A percentile compares a stretch with the other conserved stretches of the same genome.
Evolutionary conservation across 2,113 vertebrate species (phyloP).

Genomic region (Brienomyrus brachyistius): DNA sequence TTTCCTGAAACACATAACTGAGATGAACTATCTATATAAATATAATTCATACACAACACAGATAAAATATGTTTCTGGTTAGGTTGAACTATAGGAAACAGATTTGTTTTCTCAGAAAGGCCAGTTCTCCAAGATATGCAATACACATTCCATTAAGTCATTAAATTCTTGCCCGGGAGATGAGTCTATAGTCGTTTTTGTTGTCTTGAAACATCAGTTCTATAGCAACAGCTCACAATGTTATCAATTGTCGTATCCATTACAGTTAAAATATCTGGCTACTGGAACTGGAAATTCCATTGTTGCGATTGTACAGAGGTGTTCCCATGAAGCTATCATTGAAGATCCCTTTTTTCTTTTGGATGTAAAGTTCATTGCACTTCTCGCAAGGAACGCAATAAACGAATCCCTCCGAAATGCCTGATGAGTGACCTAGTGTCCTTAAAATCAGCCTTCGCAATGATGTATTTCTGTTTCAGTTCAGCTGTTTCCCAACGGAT

Average conservation of each 20-base stretch:
- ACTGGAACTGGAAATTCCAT: neutral
- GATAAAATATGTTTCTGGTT: neutral
- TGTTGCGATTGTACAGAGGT: neutral
- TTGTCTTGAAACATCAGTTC: neutral
- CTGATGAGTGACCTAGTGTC: neutral
- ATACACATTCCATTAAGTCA: neutral
- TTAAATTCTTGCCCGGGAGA: neutral
- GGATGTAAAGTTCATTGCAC: neutral
- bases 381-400: neutral
- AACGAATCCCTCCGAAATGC: neutral
- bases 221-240: conserved; percentile 4
- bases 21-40: neutral
- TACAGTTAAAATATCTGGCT: neutral
- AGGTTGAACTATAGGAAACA: neutral
- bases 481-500: neutral
- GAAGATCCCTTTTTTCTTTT: neutral
- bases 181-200: neutral
- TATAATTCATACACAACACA: neutral
- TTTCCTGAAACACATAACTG: neutral
- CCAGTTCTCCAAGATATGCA: neutral
- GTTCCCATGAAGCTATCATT: neutral
- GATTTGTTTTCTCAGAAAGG: neutral
- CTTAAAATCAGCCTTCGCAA: neutral
- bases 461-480: neutral
- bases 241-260: neutral